Conservation (phyloP, 2,113 vertebrate species). For the Motacilla tschutschensis region DNA sequence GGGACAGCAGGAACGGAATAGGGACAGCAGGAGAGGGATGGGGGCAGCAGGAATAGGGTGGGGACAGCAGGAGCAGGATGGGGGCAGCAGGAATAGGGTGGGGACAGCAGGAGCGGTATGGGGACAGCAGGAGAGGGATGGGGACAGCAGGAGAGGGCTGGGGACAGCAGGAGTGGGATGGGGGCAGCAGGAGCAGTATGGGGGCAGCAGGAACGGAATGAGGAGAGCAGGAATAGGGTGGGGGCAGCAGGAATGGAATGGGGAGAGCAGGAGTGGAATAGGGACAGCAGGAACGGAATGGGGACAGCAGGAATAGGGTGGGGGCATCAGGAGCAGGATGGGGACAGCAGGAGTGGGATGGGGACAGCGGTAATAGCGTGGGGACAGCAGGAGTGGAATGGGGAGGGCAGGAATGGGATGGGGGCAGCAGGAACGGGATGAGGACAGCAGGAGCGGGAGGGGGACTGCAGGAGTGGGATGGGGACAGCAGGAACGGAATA, state of each 20-base stretch:
- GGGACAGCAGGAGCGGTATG: fast-evolving
- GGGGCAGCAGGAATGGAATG: fast-evolving
- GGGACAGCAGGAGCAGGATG: fast-evolving
- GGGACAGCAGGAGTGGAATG: fast-evolving
- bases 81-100: fast-evolving
- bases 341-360: fast-evolving
- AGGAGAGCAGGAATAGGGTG: fast-evolving
- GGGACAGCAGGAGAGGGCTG: fast-evolving
- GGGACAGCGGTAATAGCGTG: fast-evolving
- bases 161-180: fast-evolving
- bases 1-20: fast-evolving
- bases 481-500: fast-evolving
- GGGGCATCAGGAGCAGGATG: fast-evolving
- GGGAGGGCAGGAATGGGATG: fast-evolving
- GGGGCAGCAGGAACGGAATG: fast-evolving
- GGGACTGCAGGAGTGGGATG: fast-evolving
- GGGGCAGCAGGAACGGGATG: fast-evolving
- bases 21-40: fast-evolving
- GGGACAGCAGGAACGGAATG: fast-evolving
- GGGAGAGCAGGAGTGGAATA: fast-evolving
- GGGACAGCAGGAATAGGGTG: too few species aligned
- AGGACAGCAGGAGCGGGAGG: fast-evolving
- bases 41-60: too few species aligned
- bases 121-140: fast-evolving
- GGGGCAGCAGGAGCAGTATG: too few species aligned